A percentile compares a stretch with the other conserved stretches of the same genome.
Evolutionary conservation across 2,888 invertebrate genomes (phyloP).

Genomic region (Eristalinus aeneus): DNA sequence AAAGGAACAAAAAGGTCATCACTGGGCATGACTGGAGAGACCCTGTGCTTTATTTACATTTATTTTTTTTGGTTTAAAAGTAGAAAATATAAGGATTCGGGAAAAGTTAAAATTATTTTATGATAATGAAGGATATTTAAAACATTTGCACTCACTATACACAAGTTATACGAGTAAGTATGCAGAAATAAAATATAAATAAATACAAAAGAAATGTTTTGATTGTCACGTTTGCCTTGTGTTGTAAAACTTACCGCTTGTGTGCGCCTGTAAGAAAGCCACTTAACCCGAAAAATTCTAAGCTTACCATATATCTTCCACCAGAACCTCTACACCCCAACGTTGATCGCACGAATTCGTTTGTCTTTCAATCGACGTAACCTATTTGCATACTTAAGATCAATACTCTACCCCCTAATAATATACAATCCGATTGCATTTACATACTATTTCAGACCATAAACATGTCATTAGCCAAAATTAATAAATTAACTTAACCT

Average conservation of each 20-base stretch:
- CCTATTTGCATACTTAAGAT: slow-evolving; percentile 24
- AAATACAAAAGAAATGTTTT: not conserved
- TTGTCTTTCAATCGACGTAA: slow-evolving; percentile 37
- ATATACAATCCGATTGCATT: slow-evolving; percentile 18
- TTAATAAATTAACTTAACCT: slow-evolving; percentile 39
- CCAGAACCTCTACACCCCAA: slow-evolving; percentile 1
- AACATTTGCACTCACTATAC: no score
- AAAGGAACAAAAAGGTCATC: no score
- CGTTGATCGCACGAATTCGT: slow-evolving; percentile 5
- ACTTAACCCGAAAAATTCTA: not conserved
- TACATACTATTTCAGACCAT: slow-evolving; percentile 16
- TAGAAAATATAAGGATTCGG: no score
- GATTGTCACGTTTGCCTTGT: not conserved
- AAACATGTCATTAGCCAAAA: slow-evolving; percentile 38
- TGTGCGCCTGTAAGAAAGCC: slow-evolving; percentile 7
- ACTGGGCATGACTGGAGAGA: no score
- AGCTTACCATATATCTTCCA: not conserved
- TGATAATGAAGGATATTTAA: no score
- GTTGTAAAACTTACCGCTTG: slow-evolving; percentile 6
- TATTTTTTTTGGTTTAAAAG: no score
- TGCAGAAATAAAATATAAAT: not conserved
- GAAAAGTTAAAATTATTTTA: no score
- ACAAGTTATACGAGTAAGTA: not conserved
- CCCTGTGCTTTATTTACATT: no score
- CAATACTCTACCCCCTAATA: not conserved